phyloP scores from a whole-genome alignment of 2,113 vertebrate genomes.

The Chroicocephalus ridibundus region DNA sequence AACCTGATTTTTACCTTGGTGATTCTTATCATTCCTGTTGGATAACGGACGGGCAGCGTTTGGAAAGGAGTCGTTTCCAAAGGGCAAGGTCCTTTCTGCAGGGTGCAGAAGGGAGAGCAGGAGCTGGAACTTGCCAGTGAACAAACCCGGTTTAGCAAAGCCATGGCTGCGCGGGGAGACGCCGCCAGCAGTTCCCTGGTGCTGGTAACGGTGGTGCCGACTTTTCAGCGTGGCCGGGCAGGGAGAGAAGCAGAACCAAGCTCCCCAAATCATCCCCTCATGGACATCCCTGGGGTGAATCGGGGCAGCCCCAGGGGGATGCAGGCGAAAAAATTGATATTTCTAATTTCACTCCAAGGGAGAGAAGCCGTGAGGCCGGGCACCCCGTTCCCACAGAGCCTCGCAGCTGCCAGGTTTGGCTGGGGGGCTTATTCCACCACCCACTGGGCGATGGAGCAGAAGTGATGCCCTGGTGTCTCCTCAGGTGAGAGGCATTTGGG shows the following conservation, averaged over 20 bases:
- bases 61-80: not conserved
- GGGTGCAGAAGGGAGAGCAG: not conserved
- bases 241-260: not conserved
- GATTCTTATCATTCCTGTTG: not conserved
- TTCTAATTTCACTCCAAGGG: not conserved
- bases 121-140: not conserved
- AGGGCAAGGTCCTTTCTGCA: not conserved
- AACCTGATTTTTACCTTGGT: not conserved
- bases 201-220: not conserved
- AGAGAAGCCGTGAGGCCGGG: accelerated
- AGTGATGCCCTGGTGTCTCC: not conserved
- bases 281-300: not conserved
- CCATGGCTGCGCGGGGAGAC: not conserved
- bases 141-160: not conserved
- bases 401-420: not conserved
- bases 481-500: not conserved
- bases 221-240: not conserved
- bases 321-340: accelerated
- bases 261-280: not conserved
- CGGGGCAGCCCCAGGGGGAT: not conserved
- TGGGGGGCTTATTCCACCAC: not conserved
- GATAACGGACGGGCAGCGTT: not conserved
- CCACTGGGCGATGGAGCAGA: not conserved
- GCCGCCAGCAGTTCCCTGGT: not conserved
- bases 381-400: not conserved